Evolutionary conservation across 2,888 invertebrate species (phyloP).

Genomic region (Tenthredo scrophulariae): DNA sequence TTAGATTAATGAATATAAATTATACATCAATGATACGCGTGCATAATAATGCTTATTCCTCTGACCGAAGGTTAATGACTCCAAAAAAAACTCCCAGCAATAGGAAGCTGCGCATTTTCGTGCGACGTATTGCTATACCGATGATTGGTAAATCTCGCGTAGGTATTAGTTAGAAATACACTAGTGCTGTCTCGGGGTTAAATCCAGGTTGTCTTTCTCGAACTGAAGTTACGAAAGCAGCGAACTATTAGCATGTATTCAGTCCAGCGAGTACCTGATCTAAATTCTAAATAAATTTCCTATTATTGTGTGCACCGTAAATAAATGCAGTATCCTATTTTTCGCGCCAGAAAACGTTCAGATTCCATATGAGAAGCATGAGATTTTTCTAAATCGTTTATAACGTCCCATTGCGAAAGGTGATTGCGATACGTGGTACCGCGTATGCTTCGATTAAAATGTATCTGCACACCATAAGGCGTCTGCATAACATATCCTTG

Average conservation of each 20-base stretch:
- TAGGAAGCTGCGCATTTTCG: conserved; percentile 3
- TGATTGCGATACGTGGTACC: background rate
- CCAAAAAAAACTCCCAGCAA: background rate
- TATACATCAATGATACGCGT: background rate
- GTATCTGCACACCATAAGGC: background rate
- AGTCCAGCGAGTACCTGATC: background rate
- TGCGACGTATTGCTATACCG: background rate
- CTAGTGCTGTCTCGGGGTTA: background rate
- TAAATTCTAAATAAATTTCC: background rate
- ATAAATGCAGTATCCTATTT: background rate
- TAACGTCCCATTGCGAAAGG: background rate
- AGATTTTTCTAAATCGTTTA: background rate
- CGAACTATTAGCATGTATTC: conserved; percentile 19
- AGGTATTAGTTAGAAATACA: background rate
- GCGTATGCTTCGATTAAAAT: background rate
- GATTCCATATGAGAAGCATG: background rate
- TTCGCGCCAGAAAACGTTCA: too few relatives aligned
- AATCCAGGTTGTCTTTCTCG: background rate
- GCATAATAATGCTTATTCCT: background rate
- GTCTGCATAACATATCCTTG: conserved; percentile 23
- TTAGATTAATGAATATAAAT: background rate
- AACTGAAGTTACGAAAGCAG: conserved; percentile 12
- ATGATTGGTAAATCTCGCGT: background rate
- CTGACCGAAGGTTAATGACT: background rate
- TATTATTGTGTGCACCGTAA: background rate